Evolutionary conservation across 1,140 invertebrate genomes (phyloP).

Genomic region (Drosophila micromelanica): DNA sequence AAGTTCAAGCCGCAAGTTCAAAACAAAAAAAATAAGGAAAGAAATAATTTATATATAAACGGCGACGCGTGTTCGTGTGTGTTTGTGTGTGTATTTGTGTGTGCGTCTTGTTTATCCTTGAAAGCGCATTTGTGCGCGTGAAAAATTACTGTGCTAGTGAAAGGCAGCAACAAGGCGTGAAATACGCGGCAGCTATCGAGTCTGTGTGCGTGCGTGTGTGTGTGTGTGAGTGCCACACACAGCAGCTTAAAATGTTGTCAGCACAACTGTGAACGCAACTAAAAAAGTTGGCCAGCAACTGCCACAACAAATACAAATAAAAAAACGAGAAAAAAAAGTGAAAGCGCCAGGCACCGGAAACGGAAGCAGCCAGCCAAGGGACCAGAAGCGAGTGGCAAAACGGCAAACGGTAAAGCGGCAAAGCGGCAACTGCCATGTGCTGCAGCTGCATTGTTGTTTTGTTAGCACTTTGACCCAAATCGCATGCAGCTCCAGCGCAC

Average conservation of each 20-base stretch:
- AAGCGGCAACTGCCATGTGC: constrained; percentile 36
- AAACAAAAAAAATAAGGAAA: constrained; percentile 3
- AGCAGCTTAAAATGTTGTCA: constrained; percentile 31
- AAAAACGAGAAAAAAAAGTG: constrained; percentile 51
- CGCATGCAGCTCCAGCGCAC: constrained; percentile 35
- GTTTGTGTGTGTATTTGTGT: constrained; percentile 11
- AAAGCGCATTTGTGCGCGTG: constrained; percentile 39
- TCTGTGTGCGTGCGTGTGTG: constrained; percentile 11
- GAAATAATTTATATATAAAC: background rate
- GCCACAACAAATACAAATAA: constrained; percentile 2
- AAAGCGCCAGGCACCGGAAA: constrained; percentile 57
- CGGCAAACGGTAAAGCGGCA: constrained; percentile 14
- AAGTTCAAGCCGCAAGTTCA: constrained; percentile 41
- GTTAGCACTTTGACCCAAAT: constrained; percentile 78
- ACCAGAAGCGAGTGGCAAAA: constrained; percentile 26
- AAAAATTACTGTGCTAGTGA: constrained; percentile 40
- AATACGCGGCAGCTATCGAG: constrained; percentile 13
- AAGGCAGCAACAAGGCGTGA: constrained; percentile 47
- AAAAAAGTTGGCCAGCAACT: constrained; percentile 45
- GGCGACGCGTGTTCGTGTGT: constrained; percentile 14
- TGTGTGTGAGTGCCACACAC: background rate
- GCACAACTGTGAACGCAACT: constrained; percentile 42
- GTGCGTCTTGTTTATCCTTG: constrained; percentile 45
- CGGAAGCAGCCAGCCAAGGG: constrained; percentile 38
- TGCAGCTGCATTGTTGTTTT: constrained; percentile 69